phyloP scores from a whole-genome alignment of 1,140 invertebrate genomes.

The Aphis craccivora region DNA sequence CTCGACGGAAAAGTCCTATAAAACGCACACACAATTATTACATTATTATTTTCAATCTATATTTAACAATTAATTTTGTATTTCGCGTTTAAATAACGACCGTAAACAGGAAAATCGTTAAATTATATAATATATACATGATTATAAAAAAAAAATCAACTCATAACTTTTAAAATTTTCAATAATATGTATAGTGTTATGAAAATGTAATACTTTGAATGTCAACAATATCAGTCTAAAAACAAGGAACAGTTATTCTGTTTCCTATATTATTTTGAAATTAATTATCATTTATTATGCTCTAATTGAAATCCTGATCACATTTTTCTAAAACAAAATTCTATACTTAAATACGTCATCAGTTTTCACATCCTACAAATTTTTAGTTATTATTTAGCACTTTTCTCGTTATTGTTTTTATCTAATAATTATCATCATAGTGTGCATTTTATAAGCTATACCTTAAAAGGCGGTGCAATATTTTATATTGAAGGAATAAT shows the following conservation, averaged over 20 bases:
- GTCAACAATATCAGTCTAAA: background rate
- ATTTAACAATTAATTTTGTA: no score
- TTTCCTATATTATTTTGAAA: background rate
- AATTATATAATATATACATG: background rate
- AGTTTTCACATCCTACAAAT: background rate
- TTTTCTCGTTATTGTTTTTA: background rate
- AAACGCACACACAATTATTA: background rate
- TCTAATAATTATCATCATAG: background rate
- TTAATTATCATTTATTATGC: background rate
- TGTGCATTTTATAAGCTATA: background rate
- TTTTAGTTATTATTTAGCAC: background rate
- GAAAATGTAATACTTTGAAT: background rate
- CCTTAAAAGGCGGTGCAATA: background rate
- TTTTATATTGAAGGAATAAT: background rate
- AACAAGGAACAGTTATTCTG: background rate
- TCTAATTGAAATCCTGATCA: background rate
- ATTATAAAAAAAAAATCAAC: background rate
- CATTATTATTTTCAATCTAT: background rate
- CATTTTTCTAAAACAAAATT: background rate
- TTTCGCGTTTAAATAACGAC: background rate
- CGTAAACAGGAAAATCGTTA: background rate
- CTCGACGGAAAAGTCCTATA: slow-evolving; percentile 81
- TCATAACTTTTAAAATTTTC: background rate
- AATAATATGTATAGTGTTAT: background rate
- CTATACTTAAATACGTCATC: background rate